Evolutionary conservation across 2,888 invertebrate species (phyloP).

Genomic region (Acronicta leporina): DNA sequence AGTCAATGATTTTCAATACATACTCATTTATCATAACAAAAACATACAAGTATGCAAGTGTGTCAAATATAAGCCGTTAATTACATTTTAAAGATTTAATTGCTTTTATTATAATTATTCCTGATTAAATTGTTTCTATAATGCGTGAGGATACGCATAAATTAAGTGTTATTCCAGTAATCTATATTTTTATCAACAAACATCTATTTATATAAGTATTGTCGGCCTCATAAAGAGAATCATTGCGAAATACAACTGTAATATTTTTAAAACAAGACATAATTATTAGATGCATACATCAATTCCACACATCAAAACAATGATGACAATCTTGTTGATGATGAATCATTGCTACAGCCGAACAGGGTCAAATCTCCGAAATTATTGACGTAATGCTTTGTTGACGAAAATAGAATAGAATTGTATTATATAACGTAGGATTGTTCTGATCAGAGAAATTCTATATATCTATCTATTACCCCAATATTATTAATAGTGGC

Average conservation of each 20-base stretch:
- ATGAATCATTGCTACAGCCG: slow-evolving; percentile 18
- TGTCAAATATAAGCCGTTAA: no score
- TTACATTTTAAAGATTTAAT: no score
- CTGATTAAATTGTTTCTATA: no score
- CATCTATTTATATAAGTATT: not conserved
- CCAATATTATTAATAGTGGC: no score
- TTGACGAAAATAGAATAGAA: not conserved
- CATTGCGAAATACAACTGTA: not conserved
- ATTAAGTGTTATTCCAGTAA: no score
- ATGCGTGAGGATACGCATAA: no score
- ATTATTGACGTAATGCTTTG: slow-evolving; percentile 8
- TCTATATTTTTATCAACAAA: no score
- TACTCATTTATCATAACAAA: no score
- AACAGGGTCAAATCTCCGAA: slow-evolving; percentile 18
- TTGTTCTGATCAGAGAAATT: not conserved
- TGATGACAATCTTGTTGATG: slow-evolving; percentile 10
- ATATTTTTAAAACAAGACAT: not conserved
- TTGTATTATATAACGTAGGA: not conserved
- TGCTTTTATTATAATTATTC: no score
- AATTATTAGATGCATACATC: not conserved
- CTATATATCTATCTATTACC: no score
- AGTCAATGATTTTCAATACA: no score
- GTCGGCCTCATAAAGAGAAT: not conserved
- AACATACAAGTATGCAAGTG: no score
- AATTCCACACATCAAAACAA: slow-evolving; percentile 19